These are phyloP conservation scores for Coptodon bakossiorum DNA, from an alignment of 2,113 vertebrate species.

Conservation along the genomic window DNA sequence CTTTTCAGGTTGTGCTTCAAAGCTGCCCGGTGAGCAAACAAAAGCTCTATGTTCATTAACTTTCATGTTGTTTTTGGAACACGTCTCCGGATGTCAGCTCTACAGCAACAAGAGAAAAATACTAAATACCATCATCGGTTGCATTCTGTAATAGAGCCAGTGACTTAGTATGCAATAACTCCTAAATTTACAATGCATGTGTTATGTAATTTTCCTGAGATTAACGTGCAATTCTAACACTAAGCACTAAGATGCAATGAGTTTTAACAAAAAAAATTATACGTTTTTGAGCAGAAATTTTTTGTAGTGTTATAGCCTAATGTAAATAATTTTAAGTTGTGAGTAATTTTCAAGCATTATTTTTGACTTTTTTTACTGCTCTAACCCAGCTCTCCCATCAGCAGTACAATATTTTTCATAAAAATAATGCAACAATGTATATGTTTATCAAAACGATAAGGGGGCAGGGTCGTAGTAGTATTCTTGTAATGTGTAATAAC, in stretches of 20 bases:
- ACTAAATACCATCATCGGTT: not conserved
- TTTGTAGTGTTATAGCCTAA: not conserved
- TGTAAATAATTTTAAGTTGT: not conserved
- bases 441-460: not conserved
- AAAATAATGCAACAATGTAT: not conserved
- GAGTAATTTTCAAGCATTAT: not conserved
- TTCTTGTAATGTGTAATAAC: not conserved
- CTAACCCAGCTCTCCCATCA: not conserved
- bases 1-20: not conserved
- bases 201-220: not conserved
- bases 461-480: too few relatives aligned
- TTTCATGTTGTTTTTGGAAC: not conserved
- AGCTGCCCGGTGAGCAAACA: not conserved
- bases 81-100: fast-evolving
- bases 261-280: not conserved
- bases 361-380: not conserved
- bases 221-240: not conserved
- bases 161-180: not conserved
- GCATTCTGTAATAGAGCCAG: not conserved
- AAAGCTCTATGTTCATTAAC: fast-evolving
- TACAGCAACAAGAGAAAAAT: not conserved
- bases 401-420: not conserved
- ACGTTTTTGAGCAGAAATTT: not conserved
- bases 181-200: not conserved
- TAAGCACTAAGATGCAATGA: not conserved